These are phyloP conservation scores for Drosophila neocordata DNA, from an alignment of 1,140 invertebrate genomes.

Conservation along the genomic window DNA sequence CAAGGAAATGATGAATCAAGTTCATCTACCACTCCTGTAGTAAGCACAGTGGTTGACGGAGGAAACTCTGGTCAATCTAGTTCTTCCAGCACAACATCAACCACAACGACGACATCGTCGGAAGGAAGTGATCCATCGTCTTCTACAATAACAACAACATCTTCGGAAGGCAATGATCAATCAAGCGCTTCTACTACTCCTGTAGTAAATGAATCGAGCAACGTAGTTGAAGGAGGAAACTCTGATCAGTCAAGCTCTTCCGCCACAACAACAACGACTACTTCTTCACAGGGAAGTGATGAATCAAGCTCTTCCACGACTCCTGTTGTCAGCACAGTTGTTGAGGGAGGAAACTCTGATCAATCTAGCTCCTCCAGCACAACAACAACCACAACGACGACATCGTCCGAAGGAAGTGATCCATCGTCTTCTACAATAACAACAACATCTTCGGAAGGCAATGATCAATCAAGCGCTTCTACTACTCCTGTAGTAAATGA, in stretches of 20 bases:
- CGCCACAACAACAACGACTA: background rate
- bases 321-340: background rate
- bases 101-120: background rate
- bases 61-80: slow-evolving; percentile 13
- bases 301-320: no score
- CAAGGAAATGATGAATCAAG: background rate
- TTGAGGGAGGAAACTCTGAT: background rate
- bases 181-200: background rate
- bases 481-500: background rate
- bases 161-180: background rate
- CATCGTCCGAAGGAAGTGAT: background rate
- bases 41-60: background rate
- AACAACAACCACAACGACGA: background rate
- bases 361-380: background rate
- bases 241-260: background rate
- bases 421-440: background rate
- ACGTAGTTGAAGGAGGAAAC: background rate
- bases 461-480: background rate
- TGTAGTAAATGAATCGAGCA: background rate
- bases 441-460: background rate
- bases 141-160: background rate
- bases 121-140: no score
- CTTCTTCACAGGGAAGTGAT: background rate
- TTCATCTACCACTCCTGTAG: background rate
- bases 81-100: slow-evolving; percentile 4